Evolutionary conservation across 2,797 vertebrate species (phyloP).

Genomic region (Acanthurus lineatus): DNA sequence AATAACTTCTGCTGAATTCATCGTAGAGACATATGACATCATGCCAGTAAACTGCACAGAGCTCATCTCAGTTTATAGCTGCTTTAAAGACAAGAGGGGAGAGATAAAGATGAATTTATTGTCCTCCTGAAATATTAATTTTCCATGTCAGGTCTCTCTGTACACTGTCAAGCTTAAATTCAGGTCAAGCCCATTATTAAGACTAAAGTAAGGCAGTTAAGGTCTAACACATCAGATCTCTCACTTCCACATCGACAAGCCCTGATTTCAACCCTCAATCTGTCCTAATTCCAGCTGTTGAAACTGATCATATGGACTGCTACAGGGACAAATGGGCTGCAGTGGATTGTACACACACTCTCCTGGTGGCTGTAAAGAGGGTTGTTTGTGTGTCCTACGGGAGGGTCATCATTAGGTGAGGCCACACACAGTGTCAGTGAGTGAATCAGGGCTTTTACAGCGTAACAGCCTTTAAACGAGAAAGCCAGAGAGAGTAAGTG

Average conservation of each 20-base stretch:
- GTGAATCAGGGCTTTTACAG: constrained; percentile 46
- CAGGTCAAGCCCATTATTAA: not conserved
- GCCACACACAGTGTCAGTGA: constrained; percentile 48
- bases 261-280: no score
- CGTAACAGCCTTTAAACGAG: constrained; percentile 46
- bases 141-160: no score
- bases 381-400: constrained; percentile 28
- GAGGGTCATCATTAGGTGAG: constrained; percentile 48
- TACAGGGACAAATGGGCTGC: not conserved
- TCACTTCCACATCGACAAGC: not conserved
- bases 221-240: not conserved
- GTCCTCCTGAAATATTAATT: no score
- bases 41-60: not conserved
- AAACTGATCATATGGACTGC: not conserved
- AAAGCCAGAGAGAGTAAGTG: constrained; percentile 30
- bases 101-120: no score
- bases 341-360: not conserved
- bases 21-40: not conserved
- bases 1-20: not conserved
- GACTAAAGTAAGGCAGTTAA: not conserved
- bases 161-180: not conserved
- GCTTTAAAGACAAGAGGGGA: not conserved
- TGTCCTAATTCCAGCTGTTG: not conserved
- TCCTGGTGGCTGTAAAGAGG: not conserved
- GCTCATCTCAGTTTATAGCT: not conserved